Evolutionary conservation across 1,140 invertebrate genomes (phyloP), one percentile per base, ranked within the genome.

Genomic region (Cardiocondyla obscurior): DNA sequence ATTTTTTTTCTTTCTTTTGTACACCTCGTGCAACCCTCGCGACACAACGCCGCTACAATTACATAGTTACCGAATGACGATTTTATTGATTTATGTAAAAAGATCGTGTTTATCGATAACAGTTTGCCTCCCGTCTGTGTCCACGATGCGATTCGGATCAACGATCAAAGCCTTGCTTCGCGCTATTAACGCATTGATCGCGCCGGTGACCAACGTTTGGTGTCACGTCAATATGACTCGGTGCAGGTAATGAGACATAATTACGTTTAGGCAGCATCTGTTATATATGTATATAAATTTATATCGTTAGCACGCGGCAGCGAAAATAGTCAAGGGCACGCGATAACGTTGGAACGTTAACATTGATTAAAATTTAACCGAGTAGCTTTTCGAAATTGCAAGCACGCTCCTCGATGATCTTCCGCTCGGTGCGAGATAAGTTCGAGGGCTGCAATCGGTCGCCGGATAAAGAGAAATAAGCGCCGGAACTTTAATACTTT

Each of bases 121-220:
- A 53, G 74, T 79, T 79, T 69, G 74, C 51, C 36, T 39, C 22
- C 46, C 8, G 74, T 60, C 72, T 46, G 39, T 44, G 72, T 39
- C 62, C 25, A 67, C 19, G 74, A 30, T 79, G 46, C 36, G 25
- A 67, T 67, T 67, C 74, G 74, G 74, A 79, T 79, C 74, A 79
- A 49, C 49, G 74, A 79, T 79, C 74, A 79, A 79, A 79, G 74
- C 49, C 22, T 39, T 33, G 39, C 44, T 33, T 77, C 33, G 30
- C 33, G 74, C 65, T 79, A 79, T 69, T 79, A 67, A 79, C 74
- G 74, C 74, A 53, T 76, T 76, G 57, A 76, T 76, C 57, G 57
- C 42, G 30, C 33, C 62, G 62, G 16, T 53, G 62, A 79, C 33
- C 74, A 79, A 42, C 46, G 46, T 69, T 79, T 39, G 46, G 62